Evolutionary conservation across 2,888 invertebrate genomes (phyloP).

Genomic region (Yponomeuta plumbellus): DNA sequence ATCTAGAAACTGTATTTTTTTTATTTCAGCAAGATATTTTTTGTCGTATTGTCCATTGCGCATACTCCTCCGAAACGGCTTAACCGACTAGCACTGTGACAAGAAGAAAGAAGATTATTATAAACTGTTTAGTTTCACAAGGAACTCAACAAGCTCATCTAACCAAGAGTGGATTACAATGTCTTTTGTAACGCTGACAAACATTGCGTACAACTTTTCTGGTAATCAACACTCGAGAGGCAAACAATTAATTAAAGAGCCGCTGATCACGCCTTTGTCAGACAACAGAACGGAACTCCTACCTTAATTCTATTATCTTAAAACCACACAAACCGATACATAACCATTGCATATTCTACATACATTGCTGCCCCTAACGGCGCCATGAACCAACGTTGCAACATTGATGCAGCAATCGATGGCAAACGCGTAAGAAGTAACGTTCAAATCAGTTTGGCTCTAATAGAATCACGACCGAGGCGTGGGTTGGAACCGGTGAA

Average conservation of each 20-base stretch:
- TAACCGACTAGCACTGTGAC: no score
- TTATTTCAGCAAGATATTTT: no score
- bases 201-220: not conserved
- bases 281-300: not conserved
- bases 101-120: no score
- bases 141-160: not conserved
- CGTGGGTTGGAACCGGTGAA: conserved; percentile 45
- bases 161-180: not conserved
- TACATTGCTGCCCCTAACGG: not conserved
- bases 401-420: not conserved
- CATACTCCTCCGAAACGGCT: no score
- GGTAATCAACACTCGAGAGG: conserved; percentile 8
- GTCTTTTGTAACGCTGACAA: conserved; percentile 1
- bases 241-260: conserved; percentile 11
- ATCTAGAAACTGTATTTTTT: no score
- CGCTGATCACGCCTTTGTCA: conserved; percentile 2
- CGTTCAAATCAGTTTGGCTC: not conserved
- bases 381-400: not conserved
- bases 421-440: not conserved
- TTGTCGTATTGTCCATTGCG: no score
- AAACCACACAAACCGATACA: not conserved
- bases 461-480: conserved; percentile 16
- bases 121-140: not conserved
- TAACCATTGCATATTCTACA: not conserved
- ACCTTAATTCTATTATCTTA: not conserved